A percentile compares a stretch with the other conserved stretches of the same genome.
Evolutionary conservation across 2,797 vertebrate genomes (phyloP).

Genomic region (Hippoglossus hippoglossus): DNA sequence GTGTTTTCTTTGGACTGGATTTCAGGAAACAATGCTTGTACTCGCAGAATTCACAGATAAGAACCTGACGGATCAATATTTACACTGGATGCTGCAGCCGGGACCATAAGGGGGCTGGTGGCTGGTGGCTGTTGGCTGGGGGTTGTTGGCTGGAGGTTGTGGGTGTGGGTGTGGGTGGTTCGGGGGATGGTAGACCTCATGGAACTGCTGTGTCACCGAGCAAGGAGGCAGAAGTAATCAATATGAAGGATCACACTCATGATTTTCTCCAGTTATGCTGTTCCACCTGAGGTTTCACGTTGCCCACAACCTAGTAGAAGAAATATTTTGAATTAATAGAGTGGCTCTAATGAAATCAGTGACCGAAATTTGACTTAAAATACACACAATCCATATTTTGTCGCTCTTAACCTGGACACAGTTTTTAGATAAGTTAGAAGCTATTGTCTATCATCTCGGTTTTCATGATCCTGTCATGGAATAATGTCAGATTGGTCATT

Average conservation of each 20-base stretch:
- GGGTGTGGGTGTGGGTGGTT: slow-evolving; percentile 3
- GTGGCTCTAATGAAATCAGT: too few species aligned
- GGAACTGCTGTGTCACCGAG: slow-evolving; percentile 69
- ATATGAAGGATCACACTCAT: slow-evolving; percentile 43
- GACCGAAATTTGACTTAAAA: too few species aligned
- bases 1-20: slow-evolving; percentile 23
- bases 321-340: too few species aligned
- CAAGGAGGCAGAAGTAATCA: slow-evolving; percentile 56
- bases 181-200: slow-evolving; percentile 46
- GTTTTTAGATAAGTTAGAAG: too few species aligned
- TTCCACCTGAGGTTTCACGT: slow-evolving; percentile 1
- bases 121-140: too few species aligned
- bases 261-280: slow-evolving; percentile 5
- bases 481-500: neutral
- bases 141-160: neutral
- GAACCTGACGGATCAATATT: slow-evolving; percentile 50
- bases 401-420: too few species aligned
- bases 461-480: neutral
- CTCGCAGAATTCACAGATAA: slow-evolving; percentile 39
- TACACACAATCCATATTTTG: too few species aligned
- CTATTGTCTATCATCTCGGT: too few species aligned
- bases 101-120: neutral
- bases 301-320: neutral
- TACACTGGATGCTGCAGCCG: slow-evolving; percentile 48
- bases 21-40: slow-evolving; percentile 14